phyloP scores from a whole-genome alignment of 1,140 invertebrate species.

The Drosophila repleta region DNA sequence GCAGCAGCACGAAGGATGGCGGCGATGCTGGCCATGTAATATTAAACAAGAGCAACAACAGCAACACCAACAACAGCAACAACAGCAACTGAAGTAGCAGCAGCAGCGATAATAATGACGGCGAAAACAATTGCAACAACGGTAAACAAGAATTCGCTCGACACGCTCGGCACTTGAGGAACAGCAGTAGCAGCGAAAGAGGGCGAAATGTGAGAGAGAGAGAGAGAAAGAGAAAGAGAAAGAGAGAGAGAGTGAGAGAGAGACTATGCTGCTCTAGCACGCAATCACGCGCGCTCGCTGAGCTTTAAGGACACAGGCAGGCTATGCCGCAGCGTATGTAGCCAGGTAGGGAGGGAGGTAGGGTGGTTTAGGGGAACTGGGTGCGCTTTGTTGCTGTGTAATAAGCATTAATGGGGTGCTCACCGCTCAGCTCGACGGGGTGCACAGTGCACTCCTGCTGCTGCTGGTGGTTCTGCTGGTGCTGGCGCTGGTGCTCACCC shows the following conservation, averaged over 20 bases:
- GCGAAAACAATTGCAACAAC: constrained; percentile 78
- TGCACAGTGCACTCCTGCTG: constrained; percentile 9
- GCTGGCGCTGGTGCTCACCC: constrained; percentile 13
- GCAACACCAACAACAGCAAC: constrained; percentile 16
- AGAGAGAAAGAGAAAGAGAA: background rate
- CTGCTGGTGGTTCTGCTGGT: constrained; percentile 27
- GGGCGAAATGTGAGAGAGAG: background rate
- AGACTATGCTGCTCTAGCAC: constrained; percentile 48
- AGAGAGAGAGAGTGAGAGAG: background rate
- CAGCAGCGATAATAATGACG: constrained; percentile 75
- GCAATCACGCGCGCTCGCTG: constrained; percentile 66
- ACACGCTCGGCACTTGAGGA: constrained; percentile 70
- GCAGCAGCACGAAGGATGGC: constrained; percentile 7
- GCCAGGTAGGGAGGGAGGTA: background rate
- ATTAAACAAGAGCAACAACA: constrained; percentile 27
- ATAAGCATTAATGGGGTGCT: constrained; percentile 74
- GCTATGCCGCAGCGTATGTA: background rate
- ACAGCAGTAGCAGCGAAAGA: constrained; percentile 24
- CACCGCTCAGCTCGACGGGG: constrained; percentile 41
- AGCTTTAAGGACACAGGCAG: constrained; percentile 30
- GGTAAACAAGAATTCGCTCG: constrained; percentile 77
- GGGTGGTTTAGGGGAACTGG: background rate
- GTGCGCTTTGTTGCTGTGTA: constrained; percentile 62
- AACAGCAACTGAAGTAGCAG: constrained; percentile 26
- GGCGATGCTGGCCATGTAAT: constrained; percentile 44